Conservation (phyloP, 2,888 invertebrate genomes). For the Platypus cylindrus region DNA sequence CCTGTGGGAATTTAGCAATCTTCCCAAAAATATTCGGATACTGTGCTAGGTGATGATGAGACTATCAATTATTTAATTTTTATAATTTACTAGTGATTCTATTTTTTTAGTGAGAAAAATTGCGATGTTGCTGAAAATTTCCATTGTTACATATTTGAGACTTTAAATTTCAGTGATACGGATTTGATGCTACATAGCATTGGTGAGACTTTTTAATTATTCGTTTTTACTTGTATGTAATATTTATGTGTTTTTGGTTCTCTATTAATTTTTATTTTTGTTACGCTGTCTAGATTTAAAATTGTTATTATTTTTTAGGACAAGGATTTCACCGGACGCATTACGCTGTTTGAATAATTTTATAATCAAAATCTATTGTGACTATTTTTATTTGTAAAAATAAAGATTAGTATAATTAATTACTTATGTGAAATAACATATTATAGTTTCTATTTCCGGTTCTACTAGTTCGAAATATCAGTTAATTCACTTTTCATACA, state of each 20-base stretch:
- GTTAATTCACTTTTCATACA: too few relatives aligned
- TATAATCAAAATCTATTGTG: too few relatives aligned
- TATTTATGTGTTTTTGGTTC: conserved; percentile 7
- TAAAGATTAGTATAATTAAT: too few relatives aligned
- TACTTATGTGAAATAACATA: too few relatives aligned
- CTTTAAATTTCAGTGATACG: conserved; percentile 32
- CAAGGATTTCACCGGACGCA: conserved; percentile 43
- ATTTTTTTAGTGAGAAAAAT: conserved; percentile 34
- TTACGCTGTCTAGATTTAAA: background rate
- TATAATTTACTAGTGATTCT: too few relatives aligned
- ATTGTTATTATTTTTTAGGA: conserved; percentile 22
- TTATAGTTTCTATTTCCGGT: too few relatives aligned
- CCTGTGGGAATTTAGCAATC: conserved; percentile 45
- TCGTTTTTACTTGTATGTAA: too few relatives aligned
- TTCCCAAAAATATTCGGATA: conserved; percentile 46
- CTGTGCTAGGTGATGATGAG: conserved; percentile 44
- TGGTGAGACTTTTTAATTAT: conserved; percentile 28
- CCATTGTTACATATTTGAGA: conserved; percentile 37
- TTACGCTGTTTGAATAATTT: conserved; percentile 34
- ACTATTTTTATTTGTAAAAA: too few relatives aligned
- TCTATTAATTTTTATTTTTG: conserved; percentile 11
- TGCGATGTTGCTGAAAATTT: conserved; percentile 38
- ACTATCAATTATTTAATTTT: conserved; percentile 2
- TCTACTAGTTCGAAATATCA: too few relatives aligned
- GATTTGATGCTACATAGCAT: conserved; percentile 39